Conservation (phyloP, 2,113 vertebrate genomes). For the Phyllostomus discolor region DNA sequence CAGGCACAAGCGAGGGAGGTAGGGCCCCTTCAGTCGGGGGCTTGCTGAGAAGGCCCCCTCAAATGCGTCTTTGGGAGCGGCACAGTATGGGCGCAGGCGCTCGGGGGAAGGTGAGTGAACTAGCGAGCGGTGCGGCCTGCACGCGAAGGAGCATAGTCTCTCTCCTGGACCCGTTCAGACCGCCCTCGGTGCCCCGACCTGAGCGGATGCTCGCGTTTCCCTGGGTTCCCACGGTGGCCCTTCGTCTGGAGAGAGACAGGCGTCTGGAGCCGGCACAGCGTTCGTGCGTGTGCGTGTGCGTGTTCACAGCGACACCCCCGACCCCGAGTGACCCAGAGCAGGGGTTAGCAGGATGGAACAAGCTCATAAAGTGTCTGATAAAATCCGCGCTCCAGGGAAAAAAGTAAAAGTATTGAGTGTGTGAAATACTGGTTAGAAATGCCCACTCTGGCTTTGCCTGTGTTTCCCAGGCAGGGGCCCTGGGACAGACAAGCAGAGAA, state of each 20-base stretch:
- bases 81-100: slow-evolving; percentile 43
- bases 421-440: not conserved
- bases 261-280: not conserved
- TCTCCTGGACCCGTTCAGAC: slow-evolving; percentile 59
- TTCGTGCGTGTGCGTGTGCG: slow-evolving; percentile 22
- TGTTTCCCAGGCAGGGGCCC: not conserved
- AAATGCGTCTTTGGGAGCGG: slow-evolving; percentile 51
- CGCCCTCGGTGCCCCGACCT: slow-evolving; percentile 59
- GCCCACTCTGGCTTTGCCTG: not conserved
- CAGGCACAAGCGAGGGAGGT: slow-evolving; percentile 12
- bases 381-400: not conserved
- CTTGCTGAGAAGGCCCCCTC: slow-evolving; percentile 52
- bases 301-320: not conserved
- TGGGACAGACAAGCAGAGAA: not conserved
- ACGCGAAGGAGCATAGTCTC: slow-evolving; percentile 52
- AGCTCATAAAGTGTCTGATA: slow-evolving; percentile 29
- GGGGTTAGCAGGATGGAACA: not conserved
- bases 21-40: not conserved
- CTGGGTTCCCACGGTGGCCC: slow-evolving; percentile 57
- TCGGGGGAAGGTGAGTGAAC: slow-evolving; percentile 46
- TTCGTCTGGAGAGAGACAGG: slow-evolving; percentile 57
- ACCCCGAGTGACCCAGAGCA: not conserved
- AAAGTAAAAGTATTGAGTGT: not conserved
- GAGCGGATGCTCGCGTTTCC: slow-evolving; percentile 54
- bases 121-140: slow-evolving; percentile 61